phyloP scores from a whole-genome alignment of 2,888 invertebrate genomes.

The Noctua janthina region DNA sequence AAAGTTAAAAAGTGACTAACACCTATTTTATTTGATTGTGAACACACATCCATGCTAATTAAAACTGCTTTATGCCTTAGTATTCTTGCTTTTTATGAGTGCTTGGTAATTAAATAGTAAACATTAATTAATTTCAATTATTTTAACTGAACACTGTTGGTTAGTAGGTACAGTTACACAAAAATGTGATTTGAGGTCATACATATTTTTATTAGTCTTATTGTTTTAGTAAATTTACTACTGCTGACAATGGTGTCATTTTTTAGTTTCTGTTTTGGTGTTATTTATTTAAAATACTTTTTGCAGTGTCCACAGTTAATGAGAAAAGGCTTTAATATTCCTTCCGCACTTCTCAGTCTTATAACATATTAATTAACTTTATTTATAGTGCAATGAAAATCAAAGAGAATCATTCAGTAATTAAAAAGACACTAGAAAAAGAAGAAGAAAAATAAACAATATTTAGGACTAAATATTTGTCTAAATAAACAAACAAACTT shows the following conservation, averaged over 20 bases:
- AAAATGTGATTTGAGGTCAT: slow-evolving; percentile 12
- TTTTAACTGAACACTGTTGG: slow-evolving; percentile 21
- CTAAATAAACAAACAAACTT: slow-evolving; percentile 10
- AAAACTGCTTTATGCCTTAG: slow-evolving; percentile 31
- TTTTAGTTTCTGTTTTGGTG: background rate
- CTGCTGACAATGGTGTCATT: background rate
- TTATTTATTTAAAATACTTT: background rate
- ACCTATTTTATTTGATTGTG: slow-evolving; percentile 2
- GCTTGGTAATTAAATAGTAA: slow-evolving; percentile 22
- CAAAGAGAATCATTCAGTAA: no score
- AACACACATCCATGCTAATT: slow-evolving; percentile 32
- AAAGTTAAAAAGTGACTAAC: background rate
- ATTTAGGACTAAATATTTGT: background rate
- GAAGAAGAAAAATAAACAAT: no score
- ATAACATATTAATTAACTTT: no score
- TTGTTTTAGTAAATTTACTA: background rate
- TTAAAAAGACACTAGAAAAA: no score
- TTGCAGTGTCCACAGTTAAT: background rate
- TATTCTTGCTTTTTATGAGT: slow-evolving; percentile 31
- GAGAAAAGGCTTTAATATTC: background rate
- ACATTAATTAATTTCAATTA: slow-evolving; percentile 21
- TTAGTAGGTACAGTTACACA: background rate
- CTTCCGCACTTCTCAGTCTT: background rate
- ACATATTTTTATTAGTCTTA: background rate
- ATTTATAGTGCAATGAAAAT: background rate